A percentile compares a stretch with the other conserved stretches of the same genome.
Conservation (phyloP, 2,113 vertebrate genomes). For the Phylloscopus whistleri region DNA sequence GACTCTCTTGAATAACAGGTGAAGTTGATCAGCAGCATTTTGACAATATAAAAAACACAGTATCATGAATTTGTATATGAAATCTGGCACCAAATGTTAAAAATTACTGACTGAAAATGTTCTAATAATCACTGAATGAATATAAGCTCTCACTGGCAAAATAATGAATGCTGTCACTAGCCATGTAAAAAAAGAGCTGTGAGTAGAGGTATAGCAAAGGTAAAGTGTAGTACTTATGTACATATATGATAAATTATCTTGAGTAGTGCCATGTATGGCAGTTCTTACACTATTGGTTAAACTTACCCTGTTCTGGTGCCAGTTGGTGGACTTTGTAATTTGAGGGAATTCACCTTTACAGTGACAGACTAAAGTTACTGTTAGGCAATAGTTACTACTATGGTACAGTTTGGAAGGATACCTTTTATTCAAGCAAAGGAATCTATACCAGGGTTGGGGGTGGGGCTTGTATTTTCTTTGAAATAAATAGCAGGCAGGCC, state of each 20-base stretch:
- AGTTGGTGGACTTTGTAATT: not conserved
- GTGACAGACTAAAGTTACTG: not conserved
- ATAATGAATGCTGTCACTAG: not conserved
- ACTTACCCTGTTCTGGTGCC: not conserved
- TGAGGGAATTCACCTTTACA: not conserved
- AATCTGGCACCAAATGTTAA: not conserved
- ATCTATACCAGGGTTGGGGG: not conserved
- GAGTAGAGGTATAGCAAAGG: not conserved
- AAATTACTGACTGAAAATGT: not conserved
- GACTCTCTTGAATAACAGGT: not conserved
- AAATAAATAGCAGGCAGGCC: not conserved
- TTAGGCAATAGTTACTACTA: not conserved
- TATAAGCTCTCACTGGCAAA: not conserved
- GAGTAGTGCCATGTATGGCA: not conserved
- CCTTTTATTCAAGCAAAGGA: not conserved
- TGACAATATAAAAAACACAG: not conserved
- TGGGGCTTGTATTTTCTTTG: not conserved
- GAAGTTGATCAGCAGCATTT: not conserved
- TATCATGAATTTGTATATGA: not conserved
- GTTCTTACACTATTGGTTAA: not conserved
- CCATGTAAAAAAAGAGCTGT: not conserved
- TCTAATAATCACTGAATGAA: not conserved
- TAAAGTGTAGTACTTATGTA: not conserved
- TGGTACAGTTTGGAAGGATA: not conserved
- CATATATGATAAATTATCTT: not conserved